These are phyloP conservation scores for Scaptomyza reducta DNA, from an alignment of 2,888 invertebrate species.

Conservation along the genomic window DNA sequence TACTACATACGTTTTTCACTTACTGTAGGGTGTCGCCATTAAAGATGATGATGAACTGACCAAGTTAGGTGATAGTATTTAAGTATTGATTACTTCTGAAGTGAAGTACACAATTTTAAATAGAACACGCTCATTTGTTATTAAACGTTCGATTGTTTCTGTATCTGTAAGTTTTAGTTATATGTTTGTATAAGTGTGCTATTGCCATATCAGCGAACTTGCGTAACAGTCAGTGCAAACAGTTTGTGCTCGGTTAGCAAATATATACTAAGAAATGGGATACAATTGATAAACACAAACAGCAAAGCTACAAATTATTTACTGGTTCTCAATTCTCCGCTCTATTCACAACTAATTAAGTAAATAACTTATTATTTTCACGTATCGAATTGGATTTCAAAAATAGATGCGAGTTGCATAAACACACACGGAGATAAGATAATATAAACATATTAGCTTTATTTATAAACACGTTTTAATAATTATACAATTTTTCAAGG, in stretches of 20 bases:
- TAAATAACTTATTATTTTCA: conserved; percentile 46
- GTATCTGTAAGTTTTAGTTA: conserved; percentile 13
- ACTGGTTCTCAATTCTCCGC: conserved; percentile 1
- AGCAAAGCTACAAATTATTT: conserved; percentile 21
- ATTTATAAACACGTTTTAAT: conserved; percentile 19
- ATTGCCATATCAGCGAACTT: conserved; percentile 13
- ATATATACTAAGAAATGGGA: conserved; percentile 34
- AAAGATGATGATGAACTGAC: conserved; percentile 11
- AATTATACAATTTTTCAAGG: conserved; percentile 25
- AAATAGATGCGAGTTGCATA: conserved; percentile 8
- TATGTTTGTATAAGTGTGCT: conserved; percentile 14
- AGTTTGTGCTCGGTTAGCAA: conserved; percentile 49
- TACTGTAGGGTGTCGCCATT: conserved; percentile 33
- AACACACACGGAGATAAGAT: conserved; percentile 36
- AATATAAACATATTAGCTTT: conserved; percentile 20
- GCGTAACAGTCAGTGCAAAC: conserved; percentile 45
- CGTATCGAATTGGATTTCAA: conserved; percentile 11
- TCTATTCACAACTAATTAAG: conserved; percentile 38
- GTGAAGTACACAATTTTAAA: conserved; percentile 10
- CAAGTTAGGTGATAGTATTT: not conserved
- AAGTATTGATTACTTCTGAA: conserved; percentile 26
- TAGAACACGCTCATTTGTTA: conserved; percentile 15
- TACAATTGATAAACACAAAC: conserved; percentile 52
- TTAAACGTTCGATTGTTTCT: conserved; percentile 44
- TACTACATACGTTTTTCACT: no score